Percentiles rank a stretch among this genome's conserved stretches.
Conservation (phyloP, 92 coral and sea anemone species). For the Montipora capitata region DNA sequence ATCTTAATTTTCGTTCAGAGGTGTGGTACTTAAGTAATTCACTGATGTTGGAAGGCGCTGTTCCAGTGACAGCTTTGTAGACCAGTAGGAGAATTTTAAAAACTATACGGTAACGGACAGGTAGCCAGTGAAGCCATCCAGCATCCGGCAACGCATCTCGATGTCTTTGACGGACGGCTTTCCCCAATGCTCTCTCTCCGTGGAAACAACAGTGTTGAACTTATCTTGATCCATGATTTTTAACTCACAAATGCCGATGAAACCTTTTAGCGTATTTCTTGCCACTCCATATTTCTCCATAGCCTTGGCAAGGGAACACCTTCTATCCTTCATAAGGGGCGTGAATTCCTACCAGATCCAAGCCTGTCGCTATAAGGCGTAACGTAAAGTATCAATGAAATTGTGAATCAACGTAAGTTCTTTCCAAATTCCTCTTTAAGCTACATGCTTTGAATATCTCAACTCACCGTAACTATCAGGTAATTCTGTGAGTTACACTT, state of each 20-base stretch:
- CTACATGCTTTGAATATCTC: constrained; percentile 20
- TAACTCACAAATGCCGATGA: constrained; percentile 10
- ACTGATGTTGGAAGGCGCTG: no score
- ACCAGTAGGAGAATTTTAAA: no score
- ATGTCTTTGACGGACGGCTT: constrained; percentile 19
- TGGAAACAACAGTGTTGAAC: not conserved
- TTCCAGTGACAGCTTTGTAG: no score
- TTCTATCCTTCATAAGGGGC: not conserved
- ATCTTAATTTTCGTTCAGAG: no score
- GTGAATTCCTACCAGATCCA: constrained; percentile 14
- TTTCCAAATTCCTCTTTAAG: constrained; percentile 13
- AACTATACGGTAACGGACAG: no score
- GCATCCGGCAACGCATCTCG: constrained; percentile 1
- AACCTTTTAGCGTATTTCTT: constrained; percentile 5
- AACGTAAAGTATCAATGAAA: constrained; percentile 27
- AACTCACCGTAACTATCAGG: constrained; percentile 13
- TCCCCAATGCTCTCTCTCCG: not conserved
- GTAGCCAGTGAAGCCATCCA: no score
- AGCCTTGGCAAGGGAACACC: constrained; percentile 7
- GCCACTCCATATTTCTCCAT: not conserved
- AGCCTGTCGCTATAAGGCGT: constrained; percentile 14
- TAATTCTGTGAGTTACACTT: constrained; percentile 9
- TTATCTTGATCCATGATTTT: constrained; percentile 22
- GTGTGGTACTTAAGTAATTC: no score
- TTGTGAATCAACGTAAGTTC: constrained; percentile 18